These are phyloP conservation scores for Ypsolopha scabrella DNA, from an alignment of 2,888 invertebrate species.

Conservation along the genomic window DNA sequence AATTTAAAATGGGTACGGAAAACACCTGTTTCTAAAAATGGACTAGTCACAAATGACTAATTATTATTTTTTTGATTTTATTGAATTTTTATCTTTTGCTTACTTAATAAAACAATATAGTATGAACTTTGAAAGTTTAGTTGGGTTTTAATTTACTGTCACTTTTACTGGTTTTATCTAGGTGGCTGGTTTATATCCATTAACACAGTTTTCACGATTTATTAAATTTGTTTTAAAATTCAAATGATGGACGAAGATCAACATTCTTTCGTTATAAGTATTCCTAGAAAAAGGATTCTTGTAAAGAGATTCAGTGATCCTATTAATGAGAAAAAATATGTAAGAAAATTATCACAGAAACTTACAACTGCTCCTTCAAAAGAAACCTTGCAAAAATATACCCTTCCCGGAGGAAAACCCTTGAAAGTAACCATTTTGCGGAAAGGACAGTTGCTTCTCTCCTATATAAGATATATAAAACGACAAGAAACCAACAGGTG, in stretches of 20 bases:
- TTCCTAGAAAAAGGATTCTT: slow-evolving; percentile 21
- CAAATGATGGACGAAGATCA: slow-evolving; percentile 21
- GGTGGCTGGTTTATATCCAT: slow-evolving; percentile 17
- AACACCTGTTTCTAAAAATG: slow-evolving; percentile 19
- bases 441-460: slow-evolving; percentile 29
- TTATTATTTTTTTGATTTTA: neutral
- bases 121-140: too few species aligned
- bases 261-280: slow-evolving; percentile 23
- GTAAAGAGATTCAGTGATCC: neutral
- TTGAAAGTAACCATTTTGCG: slow-evolving; percentile 21
- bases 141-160: too few species aligned
- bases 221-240: slow-evolving; percentile 1
- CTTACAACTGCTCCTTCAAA: neutral
- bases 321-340: too few species aligned
- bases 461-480: slow-evolving; percentile 33
- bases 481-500: slow-evolving; percentile 24
- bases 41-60: neutral
- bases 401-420: slow-evolving; percentile 21
- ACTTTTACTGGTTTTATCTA: slow-evolving; percentile 13
- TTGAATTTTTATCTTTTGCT: neutral
- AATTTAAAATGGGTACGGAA: slow-evolving; percentile 29
- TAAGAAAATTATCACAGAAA: neutral
- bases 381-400: slow-evolving; percentile 20
- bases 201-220: neutral
- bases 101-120: neutral